Percentiles rank a stretch among this genome's conserved stretches.
phyloP scores from a whole-genome alignment of 2,888 invertebrate genomes.

The Agonopterix subpropinquella region DNA sequence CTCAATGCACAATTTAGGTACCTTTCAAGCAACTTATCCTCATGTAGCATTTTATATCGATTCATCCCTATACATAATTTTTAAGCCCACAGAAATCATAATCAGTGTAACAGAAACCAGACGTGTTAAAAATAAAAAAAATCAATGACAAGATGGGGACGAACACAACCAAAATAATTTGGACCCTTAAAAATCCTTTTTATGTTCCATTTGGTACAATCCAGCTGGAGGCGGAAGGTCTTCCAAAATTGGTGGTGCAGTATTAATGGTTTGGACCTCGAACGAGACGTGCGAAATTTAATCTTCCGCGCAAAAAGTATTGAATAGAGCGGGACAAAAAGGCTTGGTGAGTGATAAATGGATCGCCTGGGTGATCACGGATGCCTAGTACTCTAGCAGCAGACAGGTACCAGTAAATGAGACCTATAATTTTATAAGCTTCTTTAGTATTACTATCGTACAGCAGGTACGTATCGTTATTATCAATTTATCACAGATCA shows the following conservation, averaged over 20 bases:
- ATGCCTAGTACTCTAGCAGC: neutral
- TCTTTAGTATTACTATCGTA: no score
- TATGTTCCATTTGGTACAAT: constrained; percentile 7
- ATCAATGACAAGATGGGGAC: constrained; percentile 50
- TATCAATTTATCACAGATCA: no score
- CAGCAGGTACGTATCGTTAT: no score
- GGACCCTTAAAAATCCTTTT: constrained; percentile 17
- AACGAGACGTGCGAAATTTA: constrained; percentile 67
- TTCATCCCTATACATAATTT: constrained; percentile 34
- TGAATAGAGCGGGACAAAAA: constrained; percentile 67
- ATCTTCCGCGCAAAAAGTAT: constrained; percentile 71
- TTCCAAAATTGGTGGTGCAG: constrained; percentile 32
- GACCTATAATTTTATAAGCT: neutral
- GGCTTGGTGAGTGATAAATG: constrained; percentile 60
- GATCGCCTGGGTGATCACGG: constrained; percentile 41
- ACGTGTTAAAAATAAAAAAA: constrained; percentile 58
- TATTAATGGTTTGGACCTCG: constrained; percentile 66
- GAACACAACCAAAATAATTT: constrained; percentile 26
- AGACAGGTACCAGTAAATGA: no score
- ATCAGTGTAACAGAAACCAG: constrained; percentile 64
- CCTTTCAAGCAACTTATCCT: no score
- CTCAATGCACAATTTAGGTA: no score
- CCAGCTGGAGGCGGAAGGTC: constrained; percentile 22
- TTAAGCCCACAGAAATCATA: constrained; percentile 57
- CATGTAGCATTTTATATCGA: no score